phyloP scores from a whole-genome alignment of 1,140 invertebrate genomes.

The Octopus sinensis region DNA sequence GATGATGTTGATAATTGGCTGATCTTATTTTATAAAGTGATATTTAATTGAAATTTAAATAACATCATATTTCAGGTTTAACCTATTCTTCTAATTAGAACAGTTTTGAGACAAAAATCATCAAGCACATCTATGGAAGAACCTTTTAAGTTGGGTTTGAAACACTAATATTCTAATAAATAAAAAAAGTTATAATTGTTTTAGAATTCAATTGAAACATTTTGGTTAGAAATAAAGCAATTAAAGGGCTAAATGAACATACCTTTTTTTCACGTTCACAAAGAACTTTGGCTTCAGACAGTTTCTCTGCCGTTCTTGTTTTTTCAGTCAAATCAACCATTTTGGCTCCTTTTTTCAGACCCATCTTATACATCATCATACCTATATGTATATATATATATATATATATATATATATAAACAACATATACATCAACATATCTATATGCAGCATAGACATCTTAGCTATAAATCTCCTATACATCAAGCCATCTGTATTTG shows the following conservation, averaged over 20 bases:
- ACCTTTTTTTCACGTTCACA: slow-evolving; percentile 63
- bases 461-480: too few species aligned
- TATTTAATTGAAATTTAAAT: too few species aligned
- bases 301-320: slow-evolving; percentile 72
- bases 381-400: slow-evolving; percentile 37
- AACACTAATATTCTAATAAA: background rate
- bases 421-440: background rate
- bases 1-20: too few species aligned
- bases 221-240: background rate
- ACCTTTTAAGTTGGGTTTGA: background rate
- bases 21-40: too few species aligned
- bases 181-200: background rate
- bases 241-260: slow-evolving; percentile 10
- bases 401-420: background rate
- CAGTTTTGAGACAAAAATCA: too few species aligned
- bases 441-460: background rate
- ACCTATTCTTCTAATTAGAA: too few species aligned
- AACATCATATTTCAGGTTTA: too few species aligned
- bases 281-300: slow-evolving; percentile 78
- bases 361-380: slow-evolving; percentile 64
- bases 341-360: slow-evolving; percentile 80
- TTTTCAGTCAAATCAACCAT: slow-evolving; percentile 83
- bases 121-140: too few species aligned
- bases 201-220: background rate
- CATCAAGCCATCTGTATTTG: too few species aligned